Evolutionary conservation across 2,113 vertebrate genomes (phyloP).

Genomic region (Gadus macrocephalus): DNA sequence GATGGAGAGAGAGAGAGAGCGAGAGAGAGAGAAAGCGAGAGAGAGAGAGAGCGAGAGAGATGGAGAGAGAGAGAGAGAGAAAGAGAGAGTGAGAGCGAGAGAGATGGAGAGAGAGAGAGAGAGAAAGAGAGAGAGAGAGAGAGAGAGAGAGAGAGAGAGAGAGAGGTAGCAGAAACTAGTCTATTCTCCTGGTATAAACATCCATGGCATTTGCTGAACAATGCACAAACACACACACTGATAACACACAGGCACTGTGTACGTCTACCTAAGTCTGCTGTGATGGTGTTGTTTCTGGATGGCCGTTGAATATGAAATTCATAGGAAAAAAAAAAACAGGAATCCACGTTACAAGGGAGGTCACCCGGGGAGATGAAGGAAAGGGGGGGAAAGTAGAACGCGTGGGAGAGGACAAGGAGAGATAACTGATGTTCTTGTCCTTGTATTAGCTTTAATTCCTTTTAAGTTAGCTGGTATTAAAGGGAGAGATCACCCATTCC

Average conservation of each 20-base stretch:
- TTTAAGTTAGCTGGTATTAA: conserved; percentile 63
- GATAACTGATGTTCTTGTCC: conserved; percentile 56
- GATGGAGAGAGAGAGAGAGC: conserved; percentile 9
- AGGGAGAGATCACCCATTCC: conserved; percentile 66
- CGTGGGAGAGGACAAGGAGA: conserved; percentile 24
- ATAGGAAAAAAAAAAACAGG: not conserved
- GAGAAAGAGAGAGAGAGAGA: not conserved
- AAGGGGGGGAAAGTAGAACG: conserved; percentile 20
- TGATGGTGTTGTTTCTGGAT: too few species aligned
- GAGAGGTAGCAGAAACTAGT: conserved; percentile 47
- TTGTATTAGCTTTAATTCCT: conserved; percentile 61
- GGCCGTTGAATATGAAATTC: not conserved
- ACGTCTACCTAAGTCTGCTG: too few species aligned
- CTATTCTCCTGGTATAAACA: conserved; percentile 46
- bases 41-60: too few species aligned
- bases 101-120: conserved; percentile 39
- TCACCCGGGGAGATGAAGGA: not conserved
- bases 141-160: conserved; percentile 32
- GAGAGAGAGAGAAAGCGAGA: conserved; percentile 16
- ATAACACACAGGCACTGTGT: not conserved
- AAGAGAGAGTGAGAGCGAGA: conserved; percentile 24
- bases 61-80: conserved; percentile 30
- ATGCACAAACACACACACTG: not conserved
- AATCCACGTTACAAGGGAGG: not conserved
- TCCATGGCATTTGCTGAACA: conserved; percentile 22